phyloP scores from a whole-genome alignment of 2,797 vertebrate genomes.

The Eremophila alpestris region DNA sequence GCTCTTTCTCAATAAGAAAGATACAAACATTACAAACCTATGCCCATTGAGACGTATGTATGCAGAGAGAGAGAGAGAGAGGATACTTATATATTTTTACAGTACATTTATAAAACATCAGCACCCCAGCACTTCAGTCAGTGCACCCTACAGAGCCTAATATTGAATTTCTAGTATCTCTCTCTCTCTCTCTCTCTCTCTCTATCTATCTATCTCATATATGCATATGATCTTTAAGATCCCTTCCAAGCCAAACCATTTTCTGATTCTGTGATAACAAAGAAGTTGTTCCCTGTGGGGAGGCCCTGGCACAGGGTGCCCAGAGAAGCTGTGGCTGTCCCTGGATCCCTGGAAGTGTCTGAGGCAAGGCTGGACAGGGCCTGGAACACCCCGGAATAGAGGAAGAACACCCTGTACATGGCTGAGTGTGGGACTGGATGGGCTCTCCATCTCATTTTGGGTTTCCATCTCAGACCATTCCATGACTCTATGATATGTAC shows the following conservation, averaged over 20 bases:
- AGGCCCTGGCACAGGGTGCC: not conserved
- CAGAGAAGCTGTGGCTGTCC: not conserved
- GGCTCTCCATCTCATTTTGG: not conserved
- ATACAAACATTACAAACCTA: not conserved
- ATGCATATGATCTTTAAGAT: not conserved
- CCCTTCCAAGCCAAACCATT: not conserved
- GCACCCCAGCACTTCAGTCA: not conserved
- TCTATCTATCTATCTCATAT: no score
- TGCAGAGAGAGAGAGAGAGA: not conserved
- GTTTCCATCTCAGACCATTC: not conserved
- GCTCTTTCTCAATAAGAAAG: not conserved
- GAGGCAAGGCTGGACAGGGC: not conserved
- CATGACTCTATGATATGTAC: not conserved
- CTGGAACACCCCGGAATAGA: fast-evolving
- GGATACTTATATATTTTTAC: not conserved
- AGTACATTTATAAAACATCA: not conserved
- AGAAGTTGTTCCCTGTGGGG: not conserved
- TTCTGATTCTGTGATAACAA: not conserved
- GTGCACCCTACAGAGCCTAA: not conserved
- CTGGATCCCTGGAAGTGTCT: not conserved
- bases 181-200: not conserved
- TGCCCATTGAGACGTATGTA: fast-evolving
- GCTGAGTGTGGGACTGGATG: not conserved
- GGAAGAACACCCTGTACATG: not conserved
- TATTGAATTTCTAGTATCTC: not conserved